A percentile compares a stretch with the other conserved stretches of the same genome.
phyloP scores from a whole-genome alignment of 2,113 vertebrate species.

The Albula goreensis region DNA sequence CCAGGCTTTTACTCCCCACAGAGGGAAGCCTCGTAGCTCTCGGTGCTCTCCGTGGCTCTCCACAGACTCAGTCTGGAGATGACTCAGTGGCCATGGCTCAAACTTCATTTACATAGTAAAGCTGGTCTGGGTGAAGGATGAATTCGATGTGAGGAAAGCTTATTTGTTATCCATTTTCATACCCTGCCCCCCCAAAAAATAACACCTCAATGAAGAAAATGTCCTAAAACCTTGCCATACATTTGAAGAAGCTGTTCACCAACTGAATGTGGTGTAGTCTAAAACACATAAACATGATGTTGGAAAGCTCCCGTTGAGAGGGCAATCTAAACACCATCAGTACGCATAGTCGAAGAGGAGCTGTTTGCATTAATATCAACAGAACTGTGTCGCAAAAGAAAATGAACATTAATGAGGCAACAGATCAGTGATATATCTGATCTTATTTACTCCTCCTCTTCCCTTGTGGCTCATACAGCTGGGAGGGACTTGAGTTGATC shows the following conservation, averaged over 20 bases:
- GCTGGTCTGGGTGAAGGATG: not conserved
- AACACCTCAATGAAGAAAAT: not conserved
- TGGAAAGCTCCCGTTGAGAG: not conserved
- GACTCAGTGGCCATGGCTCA: not conserved
- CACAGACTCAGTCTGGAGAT: not conserved
- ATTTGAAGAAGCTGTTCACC: not conserved
- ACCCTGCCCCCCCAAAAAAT: not conserved
- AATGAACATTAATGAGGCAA: not conserved
- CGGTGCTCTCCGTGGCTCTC: not conserved
- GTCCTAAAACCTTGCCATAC: not conserved
- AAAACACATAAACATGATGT: not conserved
- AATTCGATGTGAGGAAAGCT: not conserved
- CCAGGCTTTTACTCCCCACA: not conserved
- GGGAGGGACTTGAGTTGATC: no score
- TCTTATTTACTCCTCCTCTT: not conserved
- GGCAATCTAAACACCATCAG: not conserved
- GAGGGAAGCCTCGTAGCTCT: not conserved
- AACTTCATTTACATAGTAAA: not conserved
- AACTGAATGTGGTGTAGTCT: not conserved
- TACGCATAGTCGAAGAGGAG: not conserved
- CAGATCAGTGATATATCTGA: not conserved
- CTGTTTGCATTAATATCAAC: not conserved
- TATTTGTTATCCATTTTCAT: not conserved
- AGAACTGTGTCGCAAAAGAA: not conserved
- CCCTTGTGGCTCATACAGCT: no score